These are phyloP conservation scores for Caenorhabditis sulstoni DNA, from an alignment of 2,888 invertebrate species.

Conservation along the genomic window DNA sequence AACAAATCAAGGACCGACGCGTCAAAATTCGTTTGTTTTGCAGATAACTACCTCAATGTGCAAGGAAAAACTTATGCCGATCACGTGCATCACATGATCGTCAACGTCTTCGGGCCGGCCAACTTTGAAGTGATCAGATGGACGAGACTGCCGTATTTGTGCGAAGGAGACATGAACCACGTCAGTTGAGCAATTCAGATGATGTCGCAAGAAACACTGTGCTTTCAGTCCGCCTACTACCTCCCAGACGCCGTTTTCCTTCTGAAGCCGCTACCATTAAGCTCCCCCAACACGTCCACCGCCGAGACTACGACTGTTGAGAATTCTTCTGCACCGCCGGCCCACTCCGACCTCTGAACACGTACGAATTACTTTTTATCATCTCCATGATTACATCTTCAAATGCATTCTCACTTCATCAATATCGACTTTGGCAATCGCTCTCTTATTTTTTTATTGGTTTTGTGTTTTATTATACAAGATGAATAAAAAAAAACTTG, in stretches of 20 bases:
- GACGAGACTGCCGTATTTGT: conserved; percentile 94
- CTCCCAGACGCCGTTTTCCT: conserved; percentile 77
- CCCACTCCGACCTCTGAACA: conserved; percentile 33
- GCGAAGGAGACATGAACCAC: conserved; percentile 88
- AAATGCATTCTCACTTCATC: too few species aligned
- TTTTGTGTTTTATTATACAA: too few species aligned
- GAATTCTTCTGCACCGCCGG: not conserved
- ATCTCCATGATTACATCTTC: too few species aligned
- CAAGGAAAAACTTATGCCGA: conserved; percentile 83
- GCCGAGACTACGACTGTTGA: not conserved
- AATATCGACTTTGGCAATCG: not conserved
- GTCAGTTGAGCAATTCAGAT: conserved; percentile 46
- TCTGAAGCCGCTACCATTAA: conserved; percentile 64
- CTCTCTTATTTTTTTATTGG: too few species aligned
- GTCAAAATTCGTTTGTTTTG: conserved; percentile 6
- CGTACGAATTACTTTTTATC: not conserved
- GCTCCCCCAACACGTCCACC: not conserved
- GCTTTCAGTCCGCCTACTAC: conserved; percentile 76
- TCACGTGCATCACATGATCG: conserved; percentile 87
- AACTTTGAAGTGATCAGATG: conserved; percentile 88
- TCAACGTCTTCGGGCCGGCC: conserved; percentile 84
- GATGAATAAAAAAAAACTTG: not conserved
- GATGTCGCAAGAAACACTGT: not conserved
- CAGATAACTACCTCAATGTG: conserved; percentile 81
- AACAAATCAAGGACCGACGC: not conserved